Conservation (phyloP, 1,140 invertebrate species). For the Lasaia peninsularis region DNA sequence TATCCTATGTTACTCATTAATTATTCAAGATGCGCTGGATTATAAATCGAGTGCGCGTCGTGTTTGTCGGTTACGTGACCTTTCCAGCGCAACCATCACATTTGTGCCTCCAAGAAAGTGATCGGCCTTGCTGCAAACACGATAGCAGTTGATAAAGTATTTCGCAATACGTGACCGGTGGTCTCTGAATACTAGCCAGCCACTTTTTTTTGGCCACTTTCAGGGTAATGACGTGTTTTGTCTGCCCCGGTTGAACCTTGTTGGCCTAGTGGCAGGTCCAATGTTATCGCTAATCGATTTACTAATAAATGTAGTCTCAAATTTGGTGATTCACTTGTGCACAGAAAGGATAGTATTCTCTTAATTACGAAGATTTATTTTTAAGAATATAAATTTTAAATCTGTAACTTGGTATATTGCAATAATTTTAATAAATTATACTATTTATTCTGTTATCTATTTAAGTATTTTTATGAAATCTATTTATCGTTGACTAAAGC, state of each 20-base stretch:
- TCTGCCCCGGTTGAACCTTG: neutral
- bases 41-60: neutral
- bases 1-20: neutral
- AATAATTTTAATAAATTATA: too few relatives aligned
- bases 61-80: slow-evolving; percentile 3
- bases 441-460: too few relatives aligned
- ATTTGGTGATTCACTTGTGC: too few relatives aligned
- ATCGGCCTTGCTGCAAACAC: slow-evolving; percentile 12
- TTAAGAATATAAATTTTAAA: too few relatives aligned
- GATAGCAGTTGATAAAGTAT: slow-evolving; percentile 9
- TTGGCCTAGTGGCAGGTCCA: neutral
- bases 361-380: too few relatives aligned
- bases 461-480: too few relatives aligned
- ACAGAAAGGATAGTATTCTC: too few relatives aligned
- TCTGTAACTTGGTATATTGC: too few relatives aligned
- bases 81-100: slow-evolving; percentile 7
- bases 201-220: slow-evolving; percentile 10
- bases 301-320: neutral
- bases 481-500: too few relatives aligned
- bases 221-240: slow-evolving; percentile 2
- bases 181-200: neutral
- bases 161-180: neutral
- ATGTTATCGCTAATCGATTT: neutral
- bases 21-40: neutral
- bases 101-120: slow-evolving; percentile 18